Base-by-base conservation (phyloP, 53 echinoderm and acorn worm species). In the Paracentrotus lividus region DNA sequence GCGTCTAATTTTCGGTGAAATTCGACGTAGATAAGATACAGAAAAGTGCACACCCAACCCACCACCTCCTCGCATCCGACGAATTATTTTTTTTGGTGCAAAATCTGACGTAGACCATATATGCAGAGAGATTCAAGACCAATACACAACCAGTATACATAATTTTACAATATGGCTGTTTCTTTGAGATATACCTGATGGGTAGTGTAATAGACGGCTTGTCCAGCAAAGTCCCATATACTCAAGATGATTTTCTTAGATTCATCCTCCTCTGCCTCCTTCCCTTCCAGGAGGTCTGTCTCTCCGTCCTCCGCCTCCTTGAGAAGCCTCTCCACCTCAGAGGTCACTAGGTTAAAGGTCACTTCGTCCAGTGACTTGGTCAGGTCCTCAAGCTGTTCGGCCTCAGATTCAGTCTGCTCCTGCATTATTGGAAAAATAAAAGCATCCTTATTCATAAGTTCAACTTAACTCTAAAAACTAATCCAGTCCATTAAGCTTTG, bases 191-290 rank as follows among this genome's bases (percentile, higher is more conserved):
- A 61, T 47, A 96, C 96, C 94, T 97, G 97, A 94, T 96, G 96
- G 59, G 96, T 94, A 93, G 97, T 95, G 77, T 97, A 96, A 84
- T 97, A 97, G 84, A 96, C 90, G 0, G 96, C 51, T 90, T 97
- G 97, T 29, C 97, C 97, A 27, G 97, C 96, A 96, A 97, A 97
- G 95, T 97, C 97, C 97, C 97, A 97, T 78, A 97, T 96, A 72
- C 94, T 96, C 52, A 97, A 76, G 12, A 86, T 18, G 34, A 94
- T 95, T 24, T 90, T 77, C 43, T 77, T 76, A 3, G 89, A 77
- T 24, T 88, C 65, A 44, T 55, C 78, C 81, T 45, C 54, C 23
- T 8, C 54, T 51, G 14, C 23, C 64, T 68, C 88, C 88, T 59
- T 93, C 42, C 51, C 85, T 85, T 27, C 77, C 9, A 92, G 57